phyloP scores from a whole-genome alignment of 2,888 invertebrate species.

The Chironomus riparius region DNA sequence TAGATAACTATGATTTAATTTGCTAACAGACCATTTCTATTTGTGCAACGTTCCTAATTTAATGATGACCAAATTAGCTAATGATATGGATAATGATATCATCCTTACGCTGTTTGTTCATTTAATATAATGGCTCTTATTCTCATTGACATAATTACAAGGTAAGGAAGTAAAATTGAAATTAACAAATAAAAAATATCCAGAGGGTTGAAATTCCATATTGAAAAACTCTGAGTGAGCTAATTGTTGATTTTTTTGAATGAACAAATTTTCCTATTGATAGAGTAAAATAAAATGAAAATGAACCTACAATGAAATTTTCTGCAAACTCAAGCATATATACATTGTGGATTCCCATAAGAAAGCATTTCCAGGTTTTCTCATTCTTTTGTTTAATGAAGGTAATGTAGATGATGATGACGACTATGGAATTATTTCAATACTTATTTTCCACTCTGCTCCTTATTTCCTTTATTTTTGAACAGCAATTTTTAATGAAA shows the following conservation, averaged over 20 bases:
- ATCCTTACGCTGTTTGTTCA: not conserved
- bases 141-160: constrained; percentile 27
- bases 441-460: not conserved
- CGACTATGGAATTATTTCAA: not conserved
- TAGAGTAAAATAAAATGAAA: no score
- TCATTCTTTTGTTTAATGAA: not conserved
- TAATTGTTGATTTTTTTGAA: constrained; percentile 22
- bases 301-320: not conserved
- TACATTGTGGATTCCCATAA: not conserved
- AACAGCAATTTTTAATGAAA: not conserved
- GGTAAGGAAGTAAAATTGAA: not conserved
- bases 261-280: not conserved
- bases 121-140: constrained; percentile 11
- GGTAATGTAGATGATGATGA: not conserved
- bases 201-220: not conserved
- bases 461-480: not conserved
- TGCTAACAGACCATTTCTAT: no score
- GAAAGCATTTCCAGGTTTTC: not conserved
- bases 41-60: no score
- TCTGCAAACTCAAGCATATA: not conserved
- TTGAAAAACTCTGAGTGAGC: not conserved
- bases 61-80: not conserved
- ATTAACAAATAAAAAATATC: not conserved
- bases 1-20: no score
- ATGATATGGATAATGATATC: not conserved